Conservation (phyloP, 2,888 invertebrate species). For the Toxonevra muliebris region DNA sequence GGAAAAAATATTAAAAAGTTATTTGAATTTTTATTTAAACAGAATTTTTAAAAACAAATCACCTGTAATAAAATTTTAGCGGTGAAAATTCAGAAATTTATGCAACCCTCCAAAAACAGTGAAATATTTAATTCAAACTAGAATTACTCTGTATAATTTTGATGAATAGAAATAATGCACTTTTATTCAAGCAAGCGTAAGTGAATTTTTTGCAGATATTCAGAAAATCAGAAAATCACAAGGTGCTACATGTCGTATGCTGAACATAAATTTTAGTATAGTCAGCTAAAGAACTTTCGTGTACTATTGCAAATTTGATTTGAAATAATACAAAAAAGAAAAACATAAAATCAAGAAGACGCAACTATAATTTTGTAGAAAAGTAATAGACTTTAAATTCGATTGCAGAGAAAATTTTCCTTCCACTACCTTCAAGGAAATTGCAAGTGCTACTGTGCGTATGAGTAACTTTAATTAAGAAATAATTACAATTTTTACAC, state of each 20-base stretch:
- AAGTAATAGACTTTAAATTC: not conserved
- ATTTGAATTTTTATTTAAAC: too few relatives aligned
- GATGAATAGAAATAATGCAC: not conserved
- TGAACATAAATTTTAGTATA: not conserved
- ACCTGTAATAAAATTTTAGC: too few relatives aligned
- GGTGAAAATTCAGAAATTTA: too few relatives aligned
- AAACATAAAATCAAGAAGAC: too few relatives aligned
- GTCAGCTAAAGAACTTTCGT: too few relatives aligned
- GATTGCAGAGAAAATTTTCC: not conserved
- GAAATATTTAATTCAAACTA: slow-evolving; percentile 16
- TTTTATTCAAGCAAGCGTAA: too few relatives aligned
- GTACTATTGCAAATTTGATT: too few relatives aligned
- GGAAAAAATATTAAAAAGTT: too few relatives aligned
- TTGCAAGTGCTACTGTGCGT: slow-evolving; percentile 3
- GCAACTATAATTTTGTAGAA: not conserved
- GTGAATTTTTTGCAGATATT: too few relatives aligned
- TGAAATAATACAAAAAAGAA: too few relatives aligned
- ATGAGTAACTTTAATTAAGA: slow-evolving; percentile 32
- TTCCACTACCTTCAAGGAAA: not conserved
- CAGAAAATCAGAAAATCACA: not conserved
- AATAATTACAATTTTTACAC: not conserved
- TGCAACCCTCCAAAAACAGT: slow-evolving; percentile 11
- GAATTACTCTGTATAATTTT: not conserved
- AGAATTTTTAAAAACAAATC: not conserved
- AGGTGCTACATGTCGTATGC: slow-evolving; percentile 26